Base-by-base conservation (phyloP, 2,113 vertebrate genomes). In the Python bivittatus region DNA sequence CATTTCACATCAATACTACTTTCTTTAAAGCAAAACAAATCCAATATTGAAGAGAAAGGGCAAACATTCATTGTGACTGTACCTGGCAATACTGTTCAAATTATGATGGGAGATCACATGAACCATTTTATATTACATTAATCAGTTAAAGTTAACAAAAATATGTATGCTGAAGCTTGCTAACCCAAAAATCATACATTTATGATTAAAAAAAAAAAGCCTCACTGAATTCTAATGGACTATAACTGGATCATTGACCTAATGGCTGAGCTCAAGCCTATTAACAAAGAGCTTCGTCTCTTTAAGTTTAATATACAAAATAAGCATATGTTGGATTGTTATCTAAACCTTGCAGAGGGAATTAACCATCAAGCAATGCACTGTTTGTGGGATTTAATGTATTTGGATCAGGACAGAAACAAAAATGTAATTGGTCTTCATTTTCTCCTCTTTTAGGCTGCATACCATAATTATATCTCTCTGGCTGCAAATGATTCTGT, bases 401-500 rank as follows among this genome's bases (percentile, higher is more conserved):
- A 90, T 23, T 48, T 1, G 86, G 86, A 44, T 29, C 91, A 53
- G 85, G 92, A 94, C 38, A 91, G 88, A 91, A 0, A 11, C 9
- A 86, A 44, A 4, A 52, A 5, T 89, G 84, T 89, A 88, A 68
- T 86, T 89, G 60, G 90, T 57, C 38, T 33, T 93, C 6, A 86
- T 84, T 89, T 33, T 52, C 86, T 42, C 23, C 93, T 54, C 92
- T 93, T 57, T 22, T 92, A 91, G 91, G 92, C 58, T 68, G 90
- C 88, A 86, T 89, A 13, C 93, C 94, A 88, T 86, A 56, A 88
- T 94, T 96, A 94, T 89, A 85, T 94, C 79, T 91, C 90, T 93
- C 33, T 0, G 0, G 25, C 90, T 93, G 92, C 95, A 96, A 96
- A 96, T 96, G 95, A 97, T 91, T 96, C 94, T 64, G 61, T 92